Base-by-base conservation (phyloP, 2,797 vertebrate genomes). In the Lateolabrax maculatus region DNA sequence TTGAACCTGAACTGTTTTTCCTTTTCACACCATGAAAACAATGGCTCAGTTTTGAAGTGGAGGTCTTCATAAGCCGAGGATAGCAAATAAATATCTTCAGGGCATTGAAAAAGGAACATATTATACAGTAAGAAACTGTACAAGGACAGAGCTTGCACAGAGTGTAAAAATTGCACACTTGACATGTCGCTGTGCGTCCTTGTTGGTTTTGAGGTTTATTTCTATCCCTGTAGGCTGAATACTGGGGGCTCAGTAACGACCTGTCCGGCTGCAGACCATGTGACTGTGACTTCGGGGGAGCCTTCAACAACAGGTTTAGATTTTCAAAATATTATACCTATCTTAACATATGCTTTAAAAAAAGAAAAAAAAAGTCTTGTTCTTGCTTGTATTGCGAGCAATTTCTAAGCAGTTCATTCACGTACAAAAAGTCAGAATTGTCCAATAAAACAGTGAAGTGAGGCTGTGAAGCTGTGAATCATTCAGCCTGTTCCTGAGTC, bases 201-300 rank as follows among this genome's bases (percentile, higher is more conserved):
- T n/a, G n/a, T n/a, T n/a, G 58, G n/a, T 51, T 57, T 69, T 69
- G 2, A 60, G 0, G 5, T 57, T 13, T 79, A 8, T 83, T 62
- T 89, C 39, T 23, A 0, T 60, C 13, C 4, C 77, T 90, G 23
- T 48, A 98, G 97, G 92, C 95, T 0, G 95, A 97, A 88, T 97
- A 96, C 93, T 98, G 97, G 97, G 96, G 96, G 36, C 95, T 98
- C 80, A 97, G 96, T 82, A 93, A 95, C 4, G 96, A 97, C 65
- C 29, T 95, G 76, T 88, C 87, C 0, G 97, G 97, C 81, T 98
- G 97, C 92, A 91, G 95, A 83, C 83, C 94, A 18, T 98, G 96
- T 3, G 93, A 96, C 87, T 98, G 96, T 18, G 96, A 98, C 91
- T 97, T 98, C 34, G 96, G 97, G 37, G 97, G 96, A 81, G 92